Evolutionary conservation across 2,888 invertebrate species (phyloP).

Genomic region (Nineta flava): DNA sequence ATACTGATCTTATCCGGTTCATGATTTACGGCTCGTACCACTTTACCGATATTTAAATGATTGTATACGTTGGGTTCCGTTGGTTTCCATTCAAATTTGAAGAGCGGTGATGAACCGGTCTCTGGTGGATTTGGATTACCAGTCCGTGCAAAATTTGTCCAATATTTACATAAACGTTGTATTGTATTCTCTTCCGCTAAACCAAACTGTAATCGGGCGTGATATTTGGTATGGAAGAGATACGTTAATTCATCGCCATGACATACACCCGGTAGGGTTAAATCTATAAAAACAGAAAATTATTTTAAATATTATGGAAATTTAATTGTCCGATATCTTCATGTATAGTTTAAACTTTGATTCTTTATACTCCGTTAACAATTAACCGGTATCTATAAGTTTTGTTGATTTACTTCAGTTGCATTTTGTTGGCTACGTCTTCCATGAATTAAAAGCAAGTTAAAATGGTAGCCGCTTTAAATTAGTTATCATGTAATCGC

Average conservation of each 20-base stretch:
- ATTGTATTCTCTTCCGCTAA: conserved; percentile 13
- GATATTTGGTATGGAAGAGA: conserved; percentile 16
- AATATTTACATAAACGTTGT: conserved; percentile 15
- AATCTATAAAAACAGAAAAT: background rate
- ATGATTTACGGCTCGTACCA: background rate
- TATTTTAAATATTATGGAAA: too few species aligned
- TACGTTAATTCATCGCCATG: conserved; percentile 23
- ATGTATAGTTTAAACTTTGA: background rate
- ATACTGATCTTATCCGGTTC: conserved; percentile 7
- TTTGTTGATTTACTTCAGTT: too few species aligned
- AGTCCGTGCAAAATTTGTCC: conserved; percentile 19
- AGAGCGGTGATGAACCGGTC: conserved; percentile 5
- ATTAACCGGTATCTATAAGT: too few species aligned
- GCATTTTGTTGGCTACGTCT: too few species aligned
- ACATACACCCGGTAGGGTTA: conserved; percentile 15
- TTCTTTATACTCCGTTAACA: too few species aligned
- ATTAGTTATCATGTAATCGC: too few species aligned
- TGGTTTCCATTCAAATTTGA: conserved; percentile 8
- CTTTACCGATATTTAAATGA: conserved; percentile 7
- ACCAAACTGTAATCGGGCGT: conserved; percentile 5
- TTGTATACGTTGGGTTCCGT: background rate
- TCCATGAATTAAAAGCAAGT: too few species aligned
- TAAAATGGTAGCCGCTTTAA: too few species aligned
- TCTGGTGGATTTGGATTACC: conserved; percentile 16
- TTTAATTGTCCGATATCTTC: too few species aligned